Percentiles rank a stretch among this genome's conserved stretches.
Conservation (phyloP, 2,888 invertebrate species). For the Tipula confusa region DNA sequence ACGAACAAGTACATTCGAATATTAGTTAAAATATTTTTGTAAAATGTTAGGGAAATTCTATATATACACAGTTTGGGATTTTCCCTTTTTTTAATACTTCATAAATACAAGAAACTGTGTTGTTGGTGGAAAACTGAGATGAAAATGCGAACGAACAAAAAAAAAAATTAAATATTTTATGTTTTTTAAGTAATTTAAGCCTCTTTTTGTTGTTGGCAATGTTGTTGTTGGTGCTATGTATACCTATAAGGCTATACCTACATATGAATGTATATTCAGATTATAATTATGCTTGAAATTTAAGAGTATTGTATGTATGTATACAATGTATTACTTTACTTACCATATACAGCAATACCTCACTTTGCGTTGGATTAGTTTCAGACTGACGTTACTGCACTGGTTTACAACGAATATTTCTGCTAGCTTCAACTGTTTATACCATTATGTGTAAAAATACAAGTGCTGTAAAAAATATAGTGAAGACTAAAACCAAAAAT, state of each 20-base stretch:
- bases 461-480: too few relatives aligned
- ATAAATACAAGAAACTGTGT: background rate
- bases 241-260: too few relatives aligned
- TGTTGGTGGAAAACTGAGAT: background rate
- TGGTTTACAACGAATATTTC: too few relatives aligned
- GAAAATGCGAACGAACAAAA: background rate
- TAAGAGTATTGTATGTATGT: background rate
- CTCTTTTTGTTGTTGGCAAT: background rate
- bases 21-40: too few relatives aligned
- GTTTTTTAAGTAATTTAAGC: slow-evolving; percentile 21
- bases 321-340: background rate
- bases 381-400: too few relatives aligned
- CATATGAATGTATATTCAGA: background rate
- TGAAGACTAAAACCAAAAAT: too few relatives aligned
- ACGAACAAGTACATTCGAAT: too few relatives aligned
- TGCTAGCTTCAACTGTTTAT: too few relatives aligned
- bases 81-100: background rate
- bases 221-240: background rate
- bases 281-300: slow-evolving; percentile 20
- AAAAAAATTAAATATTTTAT: background rate
- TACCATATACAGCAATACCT: background rate
- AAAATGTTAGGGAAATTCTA: too few relatives aligned
- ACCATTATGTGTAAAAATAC: too few relatives aligned
- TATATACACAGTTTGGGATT: background rate
- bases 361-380: too few relatives aligned